Evolutionary conservation across 2,888 invertebrate species (phyloP).

Genomic region (Psylliodes chrysocephalus): DNA sequence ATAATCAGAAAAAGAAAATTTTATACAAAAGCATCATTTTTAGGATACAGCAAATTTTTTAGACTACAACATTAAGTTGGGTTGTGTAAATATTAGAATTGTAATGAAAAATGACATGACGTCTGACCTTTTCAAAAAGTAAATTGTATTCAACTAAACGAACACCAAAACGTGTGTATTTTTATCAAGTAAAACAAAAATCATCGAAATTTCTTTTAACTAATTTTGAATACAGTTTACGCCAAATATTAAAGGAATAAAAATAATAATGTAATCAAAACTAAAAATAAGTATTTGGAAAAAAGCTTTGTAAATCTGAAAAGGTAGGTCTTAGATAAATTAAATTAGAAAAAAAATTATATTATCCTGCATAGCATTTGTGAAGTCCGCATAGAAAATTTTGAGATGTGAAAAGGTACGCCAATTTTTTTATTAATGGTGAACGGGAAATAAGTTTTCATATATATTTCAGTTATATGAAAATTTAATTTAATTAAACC

Average conservation of each 20-base stretch:
- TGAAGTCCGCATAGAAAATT: conserved; percentile 37
- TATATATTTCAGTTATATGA: conserved; percentile 1
- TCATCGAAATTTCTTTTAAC: too few species aligned
- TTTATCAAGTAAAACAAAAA: too few species aligned
- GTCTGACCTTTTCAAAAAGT: conserved; percentile 26
- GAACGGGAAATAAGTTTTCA: conserved; percentile 30
- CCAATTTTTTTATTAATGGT: conserved; percentile 39
- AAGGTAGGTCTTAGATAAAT: conserved; percentile 42
- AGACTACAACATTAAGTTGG: too few species aligned
- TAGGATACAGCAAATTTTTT: too few species aligned
- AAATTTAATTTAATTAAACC: conserved; percentile 5
- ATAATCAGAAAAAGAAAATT: too few species aligned
- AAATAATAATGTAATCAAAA: conserved; percentile 24
- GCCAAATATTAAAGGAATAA: conserved; percentile 11
- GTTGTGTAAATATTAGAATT: too few species aligned
- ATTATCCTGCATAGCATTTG: conserved; percentile 28
- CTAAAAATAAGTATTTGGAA: conserved; percentile 29
- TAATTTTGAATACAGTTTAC: conserved; percentile 19
- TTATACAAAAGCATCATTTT: too few species aligned
- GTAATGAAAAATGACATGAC: not conserved
- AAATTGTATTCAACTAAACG: conserved; percentile 17
- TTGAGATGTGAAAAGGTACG: conserved; percentile 43
- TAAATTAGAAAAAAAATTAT: conserved; percentile 27
- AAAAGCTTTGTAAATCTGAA: conserved; percentile 33
- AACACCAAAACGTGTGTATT: too few species aligned